Evolutionary conservation across 1,140 invertebrate genomes (phyloP).

Genomic region (Antheraea mylitta): DNA sequence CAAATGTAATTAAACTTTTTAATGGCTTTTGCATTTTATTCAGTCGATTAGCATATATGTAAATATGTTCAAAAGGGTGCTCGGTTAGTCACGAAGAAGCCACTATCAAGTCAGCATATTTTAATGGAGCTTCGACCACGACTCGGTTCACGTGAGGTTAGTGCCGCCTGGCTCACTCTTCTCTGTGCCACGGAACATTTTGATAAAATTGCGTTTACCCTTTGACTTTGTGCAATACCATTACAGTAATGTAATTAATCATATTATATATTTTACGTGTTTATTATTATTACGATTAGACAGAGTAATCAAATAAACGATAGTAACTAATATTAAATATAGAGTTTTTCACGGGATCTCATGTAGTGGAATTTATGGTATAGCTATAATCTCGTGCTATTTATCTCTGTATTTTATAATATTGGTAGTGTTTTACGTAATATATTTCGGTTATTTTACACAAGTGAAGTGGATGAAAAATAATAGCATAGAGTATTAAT

Average conservation of each 20-base stretch:
- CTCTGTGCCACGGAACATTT: not conserved
- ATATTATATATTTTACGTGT: not conserved
- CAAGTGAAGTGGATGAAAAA: too few relatives aligned
- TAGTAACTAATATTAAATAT: too few relatives aligned
- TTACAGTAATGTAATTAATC: not conserved
- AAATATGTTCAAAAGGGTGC: constrained; percentile 28
- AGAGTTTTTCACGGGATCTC: too few relatives aligned
- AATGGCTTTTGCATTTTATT: constrained; percentile 22
- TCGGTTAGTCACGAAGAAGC: constrained; percentile 25
- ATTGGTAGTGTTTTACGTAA: too few relatives aligned
- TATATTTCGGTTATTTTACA: too few relatives aligned
- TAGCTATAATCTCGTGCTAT: too few relatives aligned
- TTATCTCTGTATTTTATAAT: too few relatives aligned
- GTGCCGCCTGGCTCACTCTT: not conserved
- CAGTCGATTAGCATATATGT: constrained; percentile 29
- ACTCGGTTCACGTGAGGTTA: constrained; percentile 4
- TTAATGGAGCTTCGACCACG: constrained; percentile 30
- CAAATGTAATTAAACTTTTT: constrained; percentile 29
- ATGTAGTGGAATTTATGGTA: too few relatives aligned
- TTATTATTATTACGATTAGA: not conserved
- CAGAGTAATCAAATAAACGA: too few relatives aligned
- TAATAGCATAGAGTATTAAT: too few relatives aligned
- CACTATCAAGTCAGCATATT: constrained; percentile 35
- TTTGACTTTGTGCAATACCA: not conserved
- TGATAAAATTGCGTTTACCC: not conserved